phyloP scores from a whole-genome alignment of 2,888 invertebrate species.

The Netelia fuscicornis region DNA sequence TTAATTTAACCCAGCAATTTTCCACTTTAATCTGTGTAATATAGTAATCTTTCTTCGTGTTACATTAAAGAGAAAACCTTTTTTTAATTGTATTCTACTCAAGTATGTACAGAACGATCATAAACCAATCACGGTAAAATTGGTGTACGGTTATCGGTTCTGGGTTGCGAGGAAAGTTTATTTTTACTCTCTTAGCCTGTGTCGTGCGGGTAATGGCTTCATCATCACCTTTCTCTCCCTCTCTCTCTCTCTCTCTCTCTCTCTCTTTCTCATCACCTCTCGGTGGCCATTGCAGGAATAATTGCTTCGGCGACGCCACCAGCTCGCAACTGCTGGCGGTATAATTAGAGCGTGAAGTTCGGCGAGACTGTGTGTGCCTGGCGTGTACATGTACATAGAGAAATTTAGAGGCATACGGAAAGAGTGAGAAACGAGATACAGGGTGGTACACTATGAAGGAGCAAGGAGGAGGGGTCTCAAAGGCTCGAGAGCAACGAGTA shows the following conservation, averaged over 20 bases:
- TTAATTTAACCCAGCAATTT: too few relatives aligned
- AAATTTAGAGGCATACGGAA: constrained; percentile 36
- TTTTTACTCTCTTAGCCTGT: constrained; percentile 70
- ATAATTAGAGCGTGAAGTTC: constrained; percentile 73
- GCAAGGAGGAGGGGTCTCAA: constrained; percentile 28
- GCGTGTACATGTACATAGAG: constrained; percentile 14
- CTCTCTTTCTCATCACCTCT: constrained; percentile 7
- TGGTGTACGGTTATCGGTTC: constrained; percentile 69
- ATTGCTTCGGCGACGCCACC: constrained; percentile 73
- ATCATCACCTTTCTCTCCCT: constrained; percentile 65
- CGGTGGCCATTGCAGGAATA: constrained; percentile 62
- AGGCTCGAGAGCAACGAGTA: constrained; percentile 33
- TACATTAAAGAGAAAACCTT: background rate
- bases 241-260: constrained; percentile 12
- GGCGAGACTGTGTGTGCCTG: constrained; percentile 1
- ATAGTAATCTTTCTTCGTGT: background rate
- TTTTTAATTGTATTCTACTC: background rate
- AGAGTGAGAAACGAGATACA: constrained; percentile 30
- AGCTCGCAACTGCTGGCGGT: constrained; percentile 65
- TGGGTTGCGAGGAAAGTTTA: constrained; percentile 66
- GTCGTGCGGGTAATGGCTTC: constrained; percentile 77
- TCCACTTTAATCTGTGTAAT: too few relatives aligned
- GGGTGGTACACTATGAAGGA: background rate
- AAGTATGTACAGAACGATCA: constrained; percentile 56
- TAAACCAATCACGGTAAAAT: constrained; percentile 69